Base-by-base conservation (phyloP, 2,797 vertebrate species). In the Gallinago solitaria region DNA sequence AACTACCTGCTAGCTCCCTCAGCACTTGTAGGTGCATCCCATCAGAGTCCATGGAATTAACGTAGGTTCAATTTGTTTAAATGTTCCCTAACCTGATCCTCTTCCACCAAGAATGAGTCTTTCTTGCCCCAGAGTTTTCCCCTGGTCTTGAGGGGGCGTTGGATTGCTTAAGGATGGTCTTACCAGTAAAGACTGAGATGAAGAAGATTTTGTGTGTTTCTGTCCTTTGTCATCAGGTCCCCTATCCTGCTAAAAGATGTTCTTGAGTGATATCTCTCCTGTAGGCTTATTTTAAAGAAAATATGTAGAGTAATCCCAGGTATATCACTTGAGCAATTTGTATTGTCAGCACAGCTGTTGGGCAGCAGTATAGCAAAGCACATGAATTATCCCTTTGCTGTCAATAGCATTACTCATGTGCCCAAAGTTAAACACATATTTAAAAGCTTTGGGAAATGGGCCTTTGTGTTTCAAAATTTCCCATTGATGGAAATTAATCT, bases 371-470 rank as follows among this genome's bases (percentile, higher is more conserved):
- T 41, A 70, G 59, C 56, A 89, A 70, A 78, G 47, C 39, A 70
- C 5, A 7, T 16, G 21, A 88, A 39, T 84, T 78, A 67, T 59
- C 30, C 25, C 21, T 65, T 79, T 94, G 37, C 54, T 81, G 59
- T 83, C 87, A 84, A 73, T 11, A 81, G 35, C n/a, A 53, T 39
- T 90, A 65, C 16, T 92, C 19, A 43, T 32, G 16, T 67, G 48
- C 45, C 48, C 53, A 37, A 93, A 83, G 64, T 92, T 82, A 74
- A 92, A 25, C 43, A 70, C 5, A 0, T 33, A 60, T 86, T 93
- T 90, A 84, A 96, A 93, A 90, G 56, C 51, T 93, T 84, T 79
- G 60, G 47, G 53, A 89, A 92, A 90, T 28, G 16, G 30, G 30
- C 45, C n/a, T 90, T 92, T 39, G 39, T 39, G 39, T 14, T 39